These are phyloP conservation scores for Bombus waltoni DNA, from an alignment of 1,140 invertebrate genomes.

Conservation along the genomic window DNA sequence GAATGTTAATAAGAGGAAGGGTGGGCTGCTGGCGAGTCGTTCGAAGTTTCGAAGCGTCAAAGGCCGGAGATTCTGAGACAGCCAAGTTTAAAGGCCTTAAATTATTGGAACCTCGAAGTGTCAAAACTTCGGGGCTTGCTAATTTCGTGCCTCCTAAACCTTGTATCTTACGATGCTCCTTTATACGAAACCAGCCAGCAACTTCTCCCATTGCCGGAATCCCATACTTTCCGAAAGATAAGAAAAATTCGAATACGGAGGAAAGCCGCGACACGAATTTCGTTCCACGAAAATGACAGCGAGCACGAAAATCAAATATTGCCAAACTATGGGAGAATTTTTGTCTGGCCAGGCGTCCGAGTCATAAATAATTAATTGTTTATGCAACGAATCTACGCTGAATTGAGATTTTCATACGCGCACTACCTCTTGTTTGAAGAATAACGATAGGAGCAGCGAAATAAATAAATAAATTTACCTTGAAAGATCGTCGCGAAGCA, in stretches of 20 bases:
- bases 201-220: not conserved
- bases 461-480: not conserved
- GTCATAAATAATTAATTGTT: too few species aligned
- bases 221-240: not conserved
- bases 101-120: slow-evolving; percentile 33
- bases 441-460: too few species aligned
- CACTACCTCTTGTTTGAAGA: too few species aligned
- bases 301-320: too few species aligned
- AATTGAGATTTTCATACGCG: too few species aligned
- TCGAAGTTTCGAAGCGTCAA: slow-evolving; percentile 21
- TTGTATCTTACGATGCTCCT: slow-evolving; percentile 28
- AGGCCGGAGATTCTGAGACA: slow-evolving; percentile 7
- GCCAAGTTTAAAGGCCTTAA: slow-evolving; percentile 32
- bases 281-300: not conserved
- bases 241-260: not conserved
- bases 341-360: too few species aligned
- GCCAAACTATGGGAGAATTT: too few species aligned
- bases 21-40: not conserved
- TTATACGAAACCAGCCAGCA: not conserved
- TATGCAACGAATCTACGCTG: too few species aligned
- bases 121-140: slow-evolving; percentile 17
- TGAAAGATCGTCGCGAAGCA: not conserved
- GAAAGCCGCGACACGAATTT: not conserved
- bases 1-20: not conserved
- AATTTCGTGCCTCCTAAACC: slow-evolving; percentile 19